Conservation (phyloP, 2,113 vertebrate genomes). For the Anguilla rostrata region DNA sequence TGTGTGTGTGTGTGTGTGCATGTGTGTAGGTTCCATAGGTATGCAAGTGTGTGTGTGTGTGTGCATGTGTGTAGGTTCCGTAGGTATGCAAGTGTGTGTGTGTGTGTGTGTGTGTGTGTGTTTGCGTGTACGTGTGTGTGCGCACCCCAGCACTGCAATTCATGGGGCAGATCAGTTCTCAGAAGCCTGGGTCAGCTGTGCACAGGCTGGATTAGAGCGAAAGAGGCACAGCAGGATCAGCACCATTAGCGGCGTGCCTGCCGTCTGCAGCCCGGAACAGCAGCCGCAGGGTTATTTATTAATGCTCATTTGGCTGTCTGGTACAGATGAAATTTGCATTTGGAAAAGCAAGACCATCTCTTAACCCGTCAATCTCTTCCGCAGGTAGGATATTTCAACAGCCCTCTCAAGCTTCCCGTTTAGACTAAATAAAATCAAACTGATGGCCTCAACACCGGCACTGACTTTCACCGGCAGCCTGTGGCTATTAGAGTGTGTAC, state of each 20-base stretch:
- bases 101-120: too few relatives aligned
- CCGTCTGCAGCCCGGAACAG: background rate
- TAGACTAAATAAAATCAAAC: background rate
- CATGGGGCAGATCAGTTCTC: too few relatives aligned
- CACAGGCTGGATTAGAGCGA: background rate
- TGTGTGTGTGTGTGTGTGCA: too few relatives aligned
- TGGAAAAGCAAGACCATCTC: background rate
- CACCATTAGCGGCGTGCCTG: background rate
- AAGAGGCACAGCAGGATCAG: background rate
- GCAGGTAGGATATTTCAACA: background rate
- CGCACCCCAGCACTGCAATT: background rate
- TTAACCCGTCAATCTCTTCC: background rate
- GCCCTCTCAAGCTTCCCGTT: background rate
- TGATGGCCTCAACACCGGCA: too few relatives aligned
- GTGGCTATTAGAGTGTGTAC: too few relatives aligned
- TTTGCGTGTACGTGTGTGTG: background rate
- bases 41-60: background rate
- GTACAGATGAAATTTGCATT: background rate
- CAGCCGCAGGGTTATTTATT: background rate
- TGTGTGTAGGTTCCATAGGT: too few relatives aligned
- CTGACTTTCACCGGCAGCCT: too few relatives aligned
- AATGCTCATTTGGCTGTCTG: background rate
- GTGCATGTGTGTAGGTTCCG: too few relatives aligned
- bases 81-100: too few relatives aligned
- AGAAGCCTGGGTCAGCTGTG: too few relatives aligned